Conservation (phyloP, 1,140 invertebrate genomes). For the Pseudomyrmex pallidus region DNA sequence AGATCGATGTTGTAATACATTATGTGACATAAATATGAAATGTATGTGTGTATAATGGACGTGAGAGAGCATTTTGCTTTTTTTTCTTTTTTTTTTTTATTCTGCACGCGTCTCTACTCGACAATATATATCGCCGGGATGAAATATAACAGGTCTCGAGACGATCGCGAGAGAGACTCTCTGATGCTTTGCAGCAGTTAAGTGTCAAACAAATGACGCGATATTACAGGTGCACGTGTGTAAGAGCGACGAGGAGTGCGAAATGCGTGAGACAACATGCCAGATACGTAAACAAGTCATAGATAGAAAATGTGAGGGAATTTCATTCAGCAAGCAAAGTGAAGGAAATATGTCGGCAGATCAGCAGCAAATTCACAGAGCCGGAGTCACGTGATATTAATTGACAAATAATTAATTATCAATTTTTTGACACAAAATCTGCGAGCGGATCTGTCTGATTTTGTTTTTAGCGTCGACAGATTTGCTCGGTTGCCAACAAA, state of each 20-base stretch:
- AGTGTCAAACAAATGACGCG: conserved; percentile 42
- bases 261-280: neutral
- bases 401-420: too few relatives aligned
- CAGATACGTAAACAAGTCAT: neutral
- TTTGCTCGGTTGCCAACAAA: too few relatives aligned
- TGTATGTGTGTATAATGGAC: neutral
- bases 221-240: neutral
- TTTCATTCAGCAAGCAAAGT: neutral
- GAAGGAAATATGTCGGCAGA: neutral
- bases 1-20: conserved; percentile 10
- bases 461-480: too few relatives aligned
- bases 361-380: too few relatives aligned
- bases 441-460: too few relatives aligned
- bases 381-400: too few relatives aligned
- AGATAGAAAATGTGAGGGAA: neutral
- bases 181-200: conserved; percentile 57
- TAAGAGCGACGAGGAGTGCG: neutral
- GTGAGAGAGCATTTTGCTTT: neutral
- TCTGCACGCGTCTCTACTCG: too few relatives aligned
- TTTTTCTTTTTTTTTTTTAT: neutral
- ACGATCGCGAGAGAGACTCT: neutral
- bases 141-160: too few relatives aligned
- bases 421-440: too few relatives aligned
- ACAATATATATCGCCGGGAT: neutral
- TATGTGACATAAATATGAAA: neutral